Percentiles rank a stretch among this genome's conserved stretches.
Conservation (phyloP, 1,140 invertebrate species). For the Caenorhabditis briggsae region DNA sequence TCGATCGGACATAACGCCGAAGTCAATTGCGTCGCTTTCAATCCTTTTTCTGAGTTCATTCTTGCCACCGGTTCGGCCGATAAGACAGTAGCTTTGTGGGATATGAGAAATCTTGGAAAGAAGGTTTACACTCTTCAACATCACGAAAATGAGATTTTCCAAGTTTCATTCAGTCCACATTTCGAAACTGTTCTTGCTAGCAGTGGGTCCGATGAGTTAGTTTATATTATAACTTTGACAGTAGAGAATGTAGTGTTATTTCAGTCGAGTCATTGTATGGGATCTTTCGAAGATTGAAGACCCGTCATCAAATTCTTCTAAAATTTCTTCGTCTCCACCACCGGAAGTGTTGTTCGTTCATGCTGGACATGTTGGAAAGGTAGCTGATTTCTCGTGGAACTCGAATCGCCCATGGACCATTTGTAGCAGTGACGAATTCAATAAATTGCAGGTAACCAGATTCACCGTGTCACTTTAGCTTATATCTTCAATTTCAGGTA, state of each 20-base stretch:
- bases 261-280: constrained; percentile 94
- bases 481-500: constrained; percentile 78
- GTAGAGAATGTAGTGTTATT: neutral
- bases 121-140: constrained; percentile 99
- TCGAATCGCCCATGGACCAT: constrained; percentile 99
- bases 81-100: constrained; percentile 92
- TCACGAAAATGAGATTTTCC: constrained; percentile 99
- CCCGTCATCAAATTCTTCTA: constrained; percentile 81
- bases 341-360: constrained; percentile 91
- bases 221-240: neutral
- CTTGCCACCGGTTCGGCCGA: constrained; percentile 98
- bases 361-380: constrained; percentile 98
- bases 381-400: constrained; percentile 99
- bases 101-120: constrained; percentile 94
- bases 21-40: constrained; percentile 97
- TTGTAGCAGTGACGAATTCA: constrained; percentile 98
- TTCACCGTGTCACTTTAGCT: neutral
- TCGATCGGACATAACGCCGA: constrained; percentile 99
- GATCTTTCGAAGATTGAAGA: constrained; percentile 99
- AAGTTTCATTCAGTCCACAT: constrained; percentile 98
- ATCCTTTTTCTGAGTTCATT: constrained; percentile 99
- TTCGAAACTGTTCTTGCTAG: constrained; percentile 99
- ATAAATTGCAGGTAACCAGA: constrained; percentile 90
- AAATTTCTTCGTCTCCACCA: constrained; percentile 80
- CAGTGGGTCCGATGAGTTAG: constrained; percentile 89